Evolutionary conservation across 2,888 invertebrate genomes (phyloP).

Genomic region (Autographa pulchrina): DNA sequence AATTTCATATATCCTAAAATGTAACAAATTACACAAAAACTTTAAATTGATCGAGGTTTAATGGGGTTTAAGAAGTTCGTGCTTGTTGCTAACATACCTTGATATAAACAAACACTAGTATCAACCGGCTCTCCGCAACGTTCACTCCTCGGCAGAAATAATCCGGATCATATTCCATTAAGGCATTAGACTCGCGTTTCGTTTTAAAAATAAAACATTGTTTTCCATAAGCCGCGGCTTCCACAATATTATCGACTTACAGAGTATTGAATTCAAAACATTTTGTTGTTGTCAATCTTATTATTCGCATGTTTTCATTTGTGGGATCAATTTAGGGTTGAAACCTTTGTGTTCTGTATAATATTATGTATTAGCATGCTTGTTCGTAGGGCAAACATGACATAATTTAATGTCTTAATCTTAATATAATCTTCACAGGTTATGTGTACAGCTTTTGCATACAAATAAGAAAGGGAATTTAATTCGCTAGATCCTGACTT

Average conservation of each 20-base stretch:
- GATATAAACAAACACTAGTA: slow-evolving; percentile 13
- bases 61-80: slow-evolving; percentile 32
- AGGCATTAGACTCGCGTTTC: neutral
- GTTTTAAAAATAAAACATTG: slow-evolving; percentile 15
- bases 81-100: neutral
- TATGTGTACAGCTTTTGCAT: no score
- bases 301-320: slow-evolving; percentile 17
- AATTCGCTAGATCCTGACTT: neutral
- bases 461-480: no score
- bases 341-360: neutral
- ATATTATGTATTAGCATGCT: neutral
- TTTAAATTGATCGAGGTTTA: slow-evolving; percentile 44
- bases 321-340: slow-evolving; percentile 15
- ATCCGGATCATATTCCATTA: slow-evolving; percentile 14
- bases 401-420: neutral
- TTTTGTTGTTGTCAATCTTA: slow-evolving; percentile 42
- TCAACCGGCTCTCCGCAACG: neutral
- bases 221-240: neutral
- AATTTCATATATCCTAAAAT: no score
- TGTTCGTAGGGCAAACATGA: neutral
- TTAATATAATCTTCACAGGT: neutral
- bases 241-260: slow-evolving; percentile 9
- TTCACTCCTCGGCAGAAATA: neutral
- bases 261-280: slow-evolving; percentile 17
- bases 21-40: slow-evolving; percentile 21